These are phyloP conservation scores for Elachura formosa DNA, from an alignment of 2,113 vertebrate species.

Conservation along the genomic window DNA sequence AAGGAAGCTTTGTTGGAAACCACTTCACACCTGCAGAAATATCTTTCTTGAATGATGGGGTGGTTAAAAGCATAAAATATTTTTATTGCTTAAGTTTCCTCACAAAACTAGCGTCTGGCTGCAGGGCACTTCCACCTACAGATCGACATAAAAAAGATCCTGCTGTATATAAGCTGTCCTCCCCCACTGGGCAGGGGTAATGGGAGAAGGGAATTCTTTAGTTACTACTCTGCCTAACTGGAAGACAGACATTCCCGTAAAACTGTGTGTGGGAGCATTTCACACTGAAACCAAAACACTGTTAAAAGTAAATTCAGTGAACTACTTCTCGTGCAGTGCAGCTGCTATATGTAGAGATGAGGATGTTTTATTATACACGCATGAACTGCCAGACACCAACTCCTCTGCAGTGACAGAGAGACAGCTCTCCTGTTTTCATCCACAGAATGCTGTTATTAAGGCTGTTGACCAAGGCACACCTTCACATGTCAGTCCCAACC, in stretches of 20 bases:
- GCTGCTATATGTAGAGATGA: background rate
- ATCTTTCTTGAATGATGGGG: conserved; percentile 41
- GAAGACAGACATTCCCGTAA: conserved; percentile 44
- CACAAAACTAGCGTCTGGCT: conserved; percentile 42
- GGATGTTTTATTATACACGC: background rate
- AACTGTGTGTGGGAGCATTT: conserved; percentile 64
- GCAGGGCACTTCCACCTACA: conserved; percentile 62
- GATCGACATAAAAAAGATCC: conserved; percentile 37
- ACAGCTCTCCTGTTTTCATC: background rate
- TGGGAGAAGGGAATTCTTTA: conserved; percentile 52
- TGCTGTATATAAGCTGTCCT: conserved; percentile 53
- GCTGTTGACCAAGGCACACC: background rate
- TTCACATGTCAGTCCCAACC: background rate
- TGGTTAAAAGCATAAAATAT: conserved; percentile 44
- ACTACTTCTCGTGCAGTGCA: conserved; percentile 36
- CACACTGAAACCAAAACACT: conserved; percentile 61
- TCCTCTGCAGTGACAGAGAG: background rate
- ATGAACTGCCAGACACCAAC: background rate
- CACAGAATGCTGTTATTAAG: background rate
- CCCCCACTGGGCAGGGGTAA: conserved; percentile 56
- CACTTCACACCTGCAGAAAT: conserved; percentile 57
- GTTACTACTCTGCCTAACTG: conserved; percentile 40
- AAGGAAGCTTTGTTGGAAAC: background rate
- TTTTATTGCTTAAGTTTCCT: conserved; percentile 55
- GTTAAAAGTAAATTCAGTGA: conserved; percentile 58